These are phyloP conservation scores for Gephyroberyx darwinii DNA, from an alignment of 2,797 vertebrate genomes.

Conservation along the genomic window DNA sequence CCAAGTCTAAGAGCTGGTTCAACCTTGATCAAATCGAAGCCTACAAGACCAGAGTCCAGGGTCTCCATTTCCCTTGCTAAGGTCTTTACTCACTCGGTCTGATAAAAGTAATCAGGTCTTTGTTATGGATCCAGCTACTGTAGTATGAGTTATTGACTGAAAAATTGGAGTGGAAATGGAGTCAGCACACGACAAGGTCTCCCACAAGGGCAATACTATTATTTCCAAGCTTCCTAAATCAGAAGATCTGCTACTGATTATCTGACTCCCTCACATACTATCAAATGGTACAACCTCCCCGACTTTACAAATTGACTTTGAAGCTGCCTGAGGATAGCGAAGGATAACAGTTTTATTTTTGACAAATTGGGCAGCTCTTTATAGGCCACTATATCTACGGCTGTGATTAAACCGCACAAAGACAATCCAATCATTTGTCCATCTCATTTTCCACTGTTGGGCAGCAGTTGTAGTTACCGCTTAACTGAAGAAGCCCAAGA, in stretches of 20 bases:
- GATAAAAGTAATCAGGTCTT: slow-evolving; percentile 56
- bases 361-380: slow-evolving; percentile 46
- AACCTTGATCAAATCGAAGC: slow-evolving; percentile 6
- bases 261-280: slow-evolving; percentile 29
- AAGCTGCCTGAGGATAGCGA: slow-evolving; percentile 31
- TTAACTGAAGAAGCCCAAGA: slow-evolving; percentile 24
- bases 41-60: not conserved
- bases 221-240: slow-evolving; percentile 44
- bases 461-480: slow-evolving; percentile 2
- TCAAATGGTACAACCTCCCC: slow-evolving; percentile 16
- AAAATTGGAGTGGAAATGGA: slow-evolving; percentile 55
- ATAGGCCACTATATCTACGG: slow-evolving; percentile 18
- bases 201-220: slow-evolving; percentile 53
- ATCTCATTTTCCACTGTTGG: slow-evolving; percentile 40
- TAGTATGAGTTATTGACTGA: slow-evolving; percentile 65
- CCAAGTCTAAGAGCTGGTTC: slow-evolving; percentile 6
- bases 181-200: slow-evolving; percentile 45
- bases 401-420: slow-evolving; percentile 33
- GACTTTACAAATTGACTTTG: slow-evolving; percentile 33
- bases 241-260: slow-evolving; percentile 44
- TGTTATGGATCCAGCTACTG: slow-evolving; percentile 60
- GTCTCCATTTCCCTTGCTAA: not conserved
- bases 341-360: slow-evolving; percentile 9
- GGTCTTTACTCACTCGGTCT: slow-evolving; percentile 33
- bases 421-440: slow-evolving; percentile 46